Conservation (phyloP, 1,140 invertebrate genomes). For the Drosophila simulans region DNA sequence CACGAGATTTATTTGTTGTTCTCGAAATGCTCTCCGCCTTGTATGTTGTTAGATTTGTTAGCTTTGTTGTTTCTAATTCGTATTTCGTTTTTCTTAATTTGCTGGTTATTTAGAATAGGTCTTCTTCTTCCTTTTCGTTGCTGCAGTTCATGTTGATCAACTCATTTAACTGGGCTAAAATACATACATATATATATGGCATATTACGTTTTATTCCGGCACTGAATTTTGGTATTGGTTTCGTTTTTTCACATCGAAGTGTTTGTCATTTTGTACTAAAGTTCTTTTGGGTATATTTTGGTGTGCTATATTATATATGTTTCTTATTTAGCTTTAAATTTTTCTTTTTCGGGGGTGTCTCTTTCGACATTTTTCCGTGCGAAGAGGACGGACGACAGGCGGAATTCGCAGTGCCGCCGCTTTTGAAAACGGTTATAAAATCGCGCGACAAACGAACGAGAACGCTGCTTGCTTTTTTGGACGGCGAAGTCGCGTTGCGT, state of each 20-base stretch:
- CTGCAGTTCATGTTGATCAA: constrained; percentile 51
- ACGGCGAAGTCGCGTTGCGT: constrained; percentile 16
- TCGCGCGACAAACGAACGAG: constrained; percentile 55
- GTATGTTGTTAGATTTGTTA: constrained; percentile 1
- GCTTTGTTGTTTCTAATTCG: constrained; percentile 5
- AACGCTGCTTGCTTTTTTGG: constrained; percentile 38
- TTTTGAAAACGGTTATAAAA: constrained; percentile 74
- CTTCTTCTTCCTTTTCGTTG: constrained; percentile 22
- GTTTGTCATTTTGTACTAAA: not conserved
- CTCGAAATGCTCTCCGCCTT: constrained; percentile 4
- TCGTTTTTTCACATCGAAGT: not conserved
- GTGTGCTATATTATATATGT: not conserved
- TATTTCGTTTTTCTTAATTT: constrained; percentile 7
- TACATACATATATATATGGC: not conserved
- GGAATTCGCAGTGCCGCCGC: constrained; percentile 58
- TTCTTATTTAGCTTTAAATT: not conserved
- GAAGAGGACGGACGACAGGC: constrained; percentile 40
- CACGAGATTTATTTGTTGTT: constrained; percentile 30
- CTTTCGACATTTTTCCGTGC: constrained; percentile 30
- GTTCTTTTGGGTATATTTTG: not conserved
- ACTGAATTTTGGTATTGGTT: constrained; percentile 7
- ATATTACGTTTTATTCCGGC: not conserved
- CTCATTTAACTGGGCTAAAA: not conserved
- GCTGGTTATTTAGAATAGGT: not conserved
- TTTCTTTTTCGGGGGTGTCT: not conserved